A percentile compares a stretch with the other conserved stretches of the same genome.
These are phyloP conservation scores for Piezodorus guildinii DNA, from an alignment of 1,140 invertebrate genomes.

Conservation along the genomic window DNA sequence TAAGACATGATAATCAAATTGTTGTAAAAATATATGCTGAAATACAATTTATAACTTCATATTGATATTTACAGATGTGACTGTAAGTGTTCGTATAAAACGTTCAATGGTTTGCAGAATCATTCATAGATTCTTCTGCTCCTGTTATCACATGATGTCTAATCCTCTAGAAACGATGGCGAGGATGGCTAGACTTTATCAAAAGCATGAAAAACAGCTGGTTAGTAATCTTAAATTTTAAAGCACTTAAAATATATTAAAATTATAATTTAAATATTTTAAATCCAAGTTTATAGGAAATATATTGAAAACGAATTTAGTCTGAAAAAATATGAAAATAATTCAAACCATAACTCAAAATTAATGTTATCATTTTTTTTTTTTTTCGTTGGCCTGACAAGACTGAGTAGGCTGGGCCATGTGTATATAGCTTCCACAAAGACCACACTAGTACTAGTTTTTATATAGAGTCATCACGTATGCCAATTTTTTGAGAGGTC, in stretches of 20 bases:
- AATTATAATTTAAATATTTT: neutral
- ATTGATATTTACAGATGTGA: conserved; percentile 43
- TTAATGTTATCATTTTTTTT: too few relatives aligned
- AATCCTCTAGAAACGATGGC: conserved; percentile 39
- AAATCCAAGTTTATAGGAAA: too few relatives aligned
- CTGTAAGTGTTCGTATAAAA: conserved; percentile 51
- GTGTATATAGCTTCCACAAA: too few relatives aligned
- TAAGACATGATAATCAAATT: conserved; percentile 30
- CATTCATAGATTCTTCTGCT: conserved; percentile 55
- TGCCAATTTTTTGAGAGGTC: too few relatives aligned
- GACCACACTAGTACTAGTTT: too few relatives aligned
- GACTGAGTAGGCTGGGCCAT: too few relatives aligned
- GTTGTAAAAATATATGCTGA: neutral
- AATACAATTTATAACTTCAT: neutral
- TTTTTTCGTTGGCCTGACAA: too few relatives aligned
- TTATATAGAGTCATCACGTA: too few relatives aligned
- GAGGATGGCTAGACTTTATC: conserved; percentile 46
- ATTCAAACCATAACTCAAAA: too few relatives aligned
- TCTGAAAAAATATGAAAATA: too few relatives aligned
- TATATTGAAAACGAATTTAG: too few relatives aligned
- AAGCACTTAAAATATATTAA: neutral
- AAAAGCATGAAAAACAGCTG: conserved; percentile 46
- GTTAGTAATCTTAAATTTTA: conserved; percentile 35
- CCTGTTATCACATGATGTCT: conserved; percentile 52
- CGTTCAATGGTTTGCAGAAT: conserved; percentile 52